These are phyloP conservation scores for Mirounga angustirostris DNA, from an alignment of 2,113 vertebrate genomes.

Conservation along the genomic window DNA sequence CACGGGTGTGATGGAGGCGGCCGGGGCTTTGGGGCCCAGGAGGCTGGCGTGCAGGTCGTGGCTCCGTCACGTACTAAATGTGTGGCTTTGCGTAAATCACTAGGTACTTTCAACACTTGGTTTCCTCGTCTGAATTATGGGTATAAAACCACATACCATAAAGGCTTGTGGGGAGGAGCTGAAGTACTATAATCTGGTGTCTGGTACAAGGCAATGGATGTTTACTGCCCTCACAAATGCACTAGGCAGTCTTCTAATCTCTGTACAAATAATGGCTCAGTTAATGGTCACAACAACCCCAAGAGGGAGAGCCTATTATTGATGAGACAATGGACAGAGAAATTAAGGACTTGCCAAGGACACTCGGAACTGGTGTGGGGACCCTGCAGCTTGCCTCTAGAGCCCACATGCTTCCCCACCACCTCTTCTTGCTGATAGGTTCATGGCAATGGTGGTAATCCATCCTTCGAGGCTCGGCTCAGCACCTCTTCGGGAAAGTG, in stretches of 20 bases:
- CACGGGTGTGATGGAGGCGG: background rate
- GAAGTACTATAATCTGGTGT: background rate
- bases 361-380: background rate
- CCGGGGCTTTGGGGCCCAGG: background rate
- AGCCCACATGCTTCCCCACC: background rate
- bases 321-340: background rate
- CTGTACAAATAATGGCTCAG: conserved; percentile 15
- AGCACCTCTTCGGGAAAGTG: background rate
- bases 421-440: background rate
- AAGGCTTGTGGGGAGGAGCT: background rate
- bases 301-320: background rate
- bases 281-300: background rate
- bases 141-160: background rate
- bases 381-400: background rate
- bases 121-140: background rate
- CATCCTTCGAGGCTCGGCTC: background rate
- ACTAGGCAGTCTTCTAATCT: background rate
- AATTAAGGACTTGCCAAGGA: background rate
- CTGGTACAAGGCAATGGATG: background rate
- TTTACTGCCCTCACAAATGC: background rate
- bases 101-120: background rate
- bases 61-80: background rate
- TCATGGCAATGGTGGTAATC: background rate
- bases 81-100: background rate
- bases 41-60: background rate